Evolutionary conservation across 23 tunicate species (phyloP).

Genomic region (Trididemnum nubilum): DNA sequence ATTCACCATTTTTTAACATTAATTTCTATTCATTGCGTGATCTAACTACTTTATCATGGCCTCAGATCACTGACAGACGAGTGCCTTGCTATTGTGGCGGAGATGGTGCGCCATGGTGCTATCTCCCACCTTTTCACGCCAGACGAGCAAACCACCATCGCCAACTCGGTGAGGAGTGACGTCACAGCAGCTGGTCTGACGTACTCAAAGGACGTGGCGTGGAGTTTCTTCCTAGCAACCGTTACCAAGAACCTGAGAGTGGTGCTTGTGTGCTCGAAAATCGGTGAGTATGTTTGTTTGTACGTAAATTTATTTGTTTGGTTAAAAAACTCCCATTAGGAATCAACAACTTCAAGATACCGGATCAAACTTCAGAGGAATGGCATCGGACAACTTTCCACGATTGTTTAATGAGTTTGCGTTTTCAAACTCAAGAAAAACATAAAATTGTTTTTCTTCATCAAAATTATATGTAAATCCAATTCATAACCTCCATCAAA

Average conservation of each 20-base stretch:
- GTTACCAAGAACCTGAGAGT: constrained; percentile 81
- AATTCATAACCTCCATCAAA: no score
- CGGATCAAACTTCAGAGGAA: no score
- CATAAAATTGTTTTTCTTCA: no score
- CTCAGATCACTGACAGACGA: constrained; percentile 67
- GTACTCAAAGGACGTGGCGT: constrained; percentile 85
- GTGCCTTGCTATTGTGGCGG: constrained; percentile 79
- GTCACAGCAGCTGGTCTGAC: constrained; percentile 90
- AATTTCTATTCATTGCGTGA: no score
- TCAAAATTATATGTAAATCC: no score
- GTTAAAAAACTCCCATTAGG: neutral
- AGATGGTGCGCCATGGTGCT: constrained; percentile 75
- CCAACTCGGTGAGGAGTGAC: constrained; percentile 93
- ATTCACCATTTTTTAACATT: no score
- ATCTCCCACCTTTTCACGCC: constrained; percentile 83
- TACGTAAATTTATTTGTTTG: neutral
- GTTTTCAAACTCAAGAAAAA: no score
- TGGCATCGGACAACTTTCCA: no score
- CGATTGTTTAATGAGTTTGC: no score
- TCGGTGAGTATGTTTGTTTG: constrained; percentile 54
- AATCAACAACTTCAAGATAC: no score
- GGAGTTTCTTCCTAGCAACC: constrained; percentile 84
- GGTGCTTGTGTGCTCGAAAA: constrained; percentile 83
- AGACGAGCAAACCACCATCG: constrained; percentile 88
- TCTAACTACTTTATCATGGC: neutral